phyloP scores from a whole-genome alignment of 2,888 invertebrate genomes.

The Deilephila elpenor region DNA sequence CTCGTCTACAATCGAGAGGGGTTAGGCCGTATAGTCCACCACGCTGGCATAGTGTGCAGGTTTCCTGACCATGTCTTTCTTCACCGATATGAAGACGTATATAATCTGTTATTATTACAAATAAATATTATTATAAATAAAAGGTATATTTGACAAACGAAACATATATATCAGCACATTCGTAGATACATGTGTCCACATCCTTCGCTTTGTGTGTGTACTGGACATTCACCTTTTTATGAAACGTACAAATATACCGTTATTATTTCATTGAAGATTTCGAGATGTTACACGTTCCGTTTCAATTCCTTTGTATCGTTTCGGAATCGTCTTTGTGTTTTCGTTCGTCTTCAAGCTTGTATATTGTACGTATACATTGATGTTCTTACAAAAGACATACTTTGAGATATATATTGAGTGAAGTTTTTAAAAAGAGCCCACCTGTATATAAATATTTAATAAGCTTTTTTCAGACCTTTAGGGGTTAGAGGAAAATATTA shows the following conservation, averaged over 20 bases:
- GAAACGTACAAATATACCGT: background rate
- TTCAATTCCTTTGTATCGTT: background rate
- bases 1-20: no score
- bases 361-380: background rate
- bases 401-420: background rate
- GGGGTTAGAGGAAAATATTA: no score
- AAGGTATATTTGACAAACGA: no score
- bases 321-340: background rate
- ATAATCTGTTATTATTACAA: no score
- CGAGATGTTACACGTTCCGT: constrained; percentile 30
- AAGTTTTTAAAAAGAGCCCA: background rate
- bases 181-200: background rate
- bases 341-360: background rate
- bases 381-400: background rate
- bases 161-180: background rate
- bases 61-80: no score
- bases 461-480: background rate
- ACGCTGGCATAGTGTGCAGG: no score
- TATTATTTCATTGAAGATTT: constrained; percentile 30
- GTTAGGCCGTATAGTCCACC: no score
- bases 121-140: no score
- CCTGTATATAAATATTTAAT: background rate
- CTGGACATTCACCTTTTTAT: background rate
- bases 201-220: background rate
- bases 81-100: no score